These are phyloP conservation scores for Solenopsis invicta DNA, from an alignment of 1,140 invertebrate genomes.

Conservation along the genomic window DNA sequence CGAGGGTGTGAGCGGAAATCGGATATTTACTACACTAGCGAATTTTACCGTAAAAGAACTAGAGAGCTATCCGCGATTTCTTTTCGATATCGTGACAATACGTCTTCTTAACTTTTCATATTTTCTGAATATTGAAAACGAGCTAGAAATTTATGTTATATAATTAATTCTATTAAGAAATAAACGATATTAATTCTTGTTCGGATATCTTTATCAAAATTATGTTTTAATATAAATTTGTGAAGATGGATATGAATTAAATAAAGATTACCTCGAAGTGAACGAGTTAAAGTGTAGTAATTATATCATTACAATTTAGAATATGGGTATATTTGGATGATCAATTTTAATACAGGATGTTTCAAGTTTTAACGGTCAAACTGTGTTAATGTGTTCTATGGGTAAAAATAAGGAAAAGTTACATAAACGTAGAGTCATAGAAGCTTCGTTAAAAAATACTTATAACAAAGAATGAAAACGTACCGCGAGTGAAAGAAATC, in stretches of 20 bases:
- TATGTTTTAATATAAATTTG: not conserved
- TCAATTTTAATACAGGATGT: not conserved
- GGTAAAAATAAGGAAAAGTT: too few relatives aligned
- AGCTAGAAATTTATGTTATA: not conserved
- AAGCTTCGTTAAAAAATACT: too few relatives aligned
- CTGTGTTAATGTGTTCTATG: too few relatives aligned
- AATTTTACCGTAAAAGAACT: not conserved
- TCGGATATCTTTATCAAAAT: not conserved
- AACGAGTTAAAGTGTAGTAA: not conserved
- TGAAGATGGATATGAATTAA: not conserved
- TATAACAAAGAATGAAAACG: too few relatives aligned
- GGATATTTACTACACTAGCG: conserved; percentile 23
- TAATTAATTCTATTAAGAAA: not conserved
- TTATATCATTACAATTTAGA: not conserved
- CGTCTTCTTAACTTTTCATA: not conserved
- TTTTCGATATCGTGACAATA: not conserved
- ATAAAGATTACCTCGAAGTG: not conserved
- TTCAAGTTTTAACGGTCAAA: too few relatives aligned
- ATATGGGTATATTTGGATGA: not conserved
- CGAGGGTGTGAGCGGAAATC: conserved; percentile 15
- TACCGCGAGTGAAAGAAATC: too few relatives aligned
- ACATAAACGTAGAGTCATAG: too few relatives aligned
- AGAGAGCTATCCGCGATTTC: not conserved
- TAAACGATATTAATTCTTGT: not conserved
- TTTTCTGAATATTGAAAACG: not conserved